Evolutionary conservation across 1,140 invertebrate genomes (phyloP), one percentile per base, ranked within the genome.

Genomic region (Pseudomyrmex sp.): DNA sequence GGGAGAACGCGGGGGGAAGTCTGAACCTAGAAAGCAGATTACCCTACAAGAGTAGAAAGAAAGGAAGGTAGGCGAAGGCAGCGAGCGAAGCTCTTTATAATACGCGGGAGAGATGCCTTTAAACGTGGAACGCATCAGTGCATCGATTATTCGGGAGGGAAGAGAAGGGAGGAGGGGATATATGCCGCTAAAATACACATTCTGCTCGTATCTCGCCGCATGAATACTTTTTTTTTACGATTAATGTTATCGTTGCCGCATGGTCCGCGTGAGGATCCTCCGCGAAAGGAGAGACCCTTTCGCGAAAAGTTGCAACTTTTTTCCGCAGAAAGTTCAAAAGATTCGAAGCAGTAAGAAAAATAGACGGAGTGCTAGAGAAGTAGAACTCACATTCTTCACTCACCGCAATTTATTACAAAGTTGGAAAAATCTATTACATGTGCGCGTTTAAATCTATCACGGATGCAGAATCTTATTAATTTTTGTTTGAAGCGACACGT

Each of bases 111-210:
- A 83, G 76, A 86, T 89, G 83, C 82, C 88, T 86, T 86, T 86
- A 88, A 89, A 75, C 82, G 74, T 58, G 84, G 74, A 75, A 88
- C 88, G 79, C 35, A 35, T 70, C 76, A 66, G 56, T 56, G 70
- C 74, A 76, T 88, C 79, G 88, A 90, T 89, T 90, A 90, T 90
- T 88, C 82, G 70, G 86, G 35, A 35, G 5, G 35, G 7, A 7
- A 35, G 35, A 35, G 35, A 35, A 35, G 35, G 26, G 3, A 35
- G 35, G 5, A 5, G 35, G 35, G 35, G 5, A 35, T 35, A 35
- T 86, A 83, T 84, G 69, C 66, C 79, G 66, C 85, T 88, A 83
- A 35, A 35, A 90, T 89, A 80, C 76, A 72, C 86, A 89, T 84
- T 89, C 80, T 84, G 56, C 26, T 84, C 84, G 23, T 72, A 76